phyloP scores from a whole-genome alignment of 2,797 vertebrate species.

The Phrynocephalus vlangalii region DNA sequence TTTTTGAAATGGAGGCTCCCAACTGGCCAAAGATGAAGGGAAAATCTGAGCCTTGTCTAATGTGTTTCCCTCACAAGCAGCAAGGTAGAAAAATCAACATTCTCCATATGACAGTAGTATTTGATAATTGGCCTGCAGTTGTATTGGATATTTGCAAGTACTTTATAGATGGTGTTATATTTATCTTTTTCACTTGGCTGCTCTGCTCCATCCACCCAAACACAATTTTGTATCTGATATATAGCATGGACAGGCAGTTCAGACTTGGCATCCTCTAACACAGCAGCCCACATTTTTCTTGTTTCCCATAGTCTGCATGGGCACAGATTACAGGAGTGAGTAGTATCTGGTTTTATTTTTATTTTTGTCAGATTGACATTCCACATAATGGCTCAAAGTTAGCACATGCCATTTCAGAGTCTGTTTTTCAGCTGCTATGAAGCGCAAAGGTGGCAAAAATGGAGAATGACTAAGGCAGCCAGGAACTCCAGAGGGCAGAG shows the following conservation, averaged over 20 bases:
- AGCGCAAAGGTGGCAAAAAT: constrained; percentile 23
- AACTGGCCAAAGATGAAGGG: neutral
- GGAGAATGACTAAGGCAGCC: constrained; percentile 18
- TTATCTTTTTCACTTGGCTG: no score
- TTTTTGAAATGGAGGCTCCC: neutral
- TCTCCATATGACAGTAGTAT: neutral
- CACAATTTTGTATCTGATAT: neutral
- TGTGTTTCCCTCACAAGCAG: neutral
- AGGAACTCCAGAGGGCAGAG: constrained; percentile 9
- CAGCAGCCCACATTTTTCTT: neutral
- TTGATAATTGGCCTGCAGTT: neutral
- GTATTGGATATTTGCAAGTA: neutral
- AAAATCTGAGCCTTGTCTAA: neutral
- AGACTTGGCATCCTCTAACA: neutral
- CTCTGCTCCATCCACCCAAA: no score
- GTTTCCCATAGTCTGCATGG: neutral
- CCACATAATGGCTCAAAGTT: neutral
- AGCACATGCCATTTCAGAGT: neutral
- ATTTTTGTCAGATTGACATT: neutral
- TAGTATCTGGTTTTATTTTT: neutral
- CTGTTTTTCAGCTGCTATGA: constrained; percentile 10
- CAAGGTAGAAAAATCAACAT: neutral
- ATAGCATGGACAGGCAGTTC: neutral
- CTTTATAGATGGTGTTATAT: neutral
- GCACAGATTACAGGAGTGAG: neutral